These are phyloP conservation scores for Heterohyrax brucei DNA, from an alignment of 2,797 vertebrate species.

Conservation along the genomic window DNA sequence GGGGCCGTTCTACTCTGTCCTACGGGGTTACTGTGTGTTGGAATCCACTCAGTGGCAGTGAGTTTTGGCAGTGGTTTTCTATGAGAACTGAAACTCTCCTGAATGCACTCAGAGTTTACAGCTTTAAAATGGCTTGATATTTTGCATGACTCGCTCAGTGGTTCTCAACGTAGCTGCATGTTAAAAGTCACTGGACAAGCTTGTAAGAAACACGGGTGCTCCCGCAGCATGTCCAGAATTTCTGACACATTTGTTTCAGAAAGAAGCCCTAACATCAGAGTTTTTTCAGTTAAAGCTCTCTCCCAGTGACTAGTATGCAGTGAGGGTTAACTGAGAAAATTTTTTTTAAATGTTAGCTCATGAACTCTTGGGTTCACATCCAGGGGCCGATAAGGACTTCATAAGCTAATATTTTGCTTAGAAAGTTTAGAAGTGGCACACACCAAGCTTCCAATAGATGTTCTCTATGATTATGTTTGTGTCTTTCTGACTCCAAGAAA, in stretches of 20 bases:
- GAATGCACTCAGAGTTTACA: background rate
- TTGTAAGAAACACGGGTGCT: background rate
- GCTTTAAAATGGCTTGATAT: background rate
- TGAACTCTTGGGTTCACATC: no score
- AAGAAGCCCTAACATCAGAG: background rate
- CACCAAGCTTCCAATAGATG: no score
- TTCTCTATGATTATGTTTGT: no score
- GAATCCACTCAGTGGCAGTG: no score
- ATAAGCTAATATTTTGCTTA: no score
- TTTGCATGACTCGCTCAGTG: background rate
- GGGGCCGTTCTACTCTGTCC: no score
- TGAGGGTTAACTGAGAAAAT: background rate
- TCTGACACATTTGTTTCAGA: slow-evolving; percentile 1
- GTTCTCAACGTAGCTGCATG: background rate
- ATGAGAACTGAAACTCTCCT: background rate
- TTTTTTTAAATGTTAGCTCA: no score
- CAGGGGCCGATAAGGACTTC: no score
- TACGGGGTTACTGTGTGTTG: no score
- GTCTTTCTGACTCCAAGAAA: no score
- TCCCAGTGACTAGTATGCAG: background rate
- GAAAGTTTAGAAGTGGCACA: no score
- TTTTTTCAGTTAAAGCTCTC: background rate
- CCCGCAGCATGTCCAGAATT: background rate
- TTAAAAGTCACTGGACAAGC: background rate
- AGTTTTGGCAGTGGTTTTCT: no score